phyloP scores from a whole-genome alignment of 2,888 invertebrate genomes.

The Eupeodes latifasciatus region DNA sequence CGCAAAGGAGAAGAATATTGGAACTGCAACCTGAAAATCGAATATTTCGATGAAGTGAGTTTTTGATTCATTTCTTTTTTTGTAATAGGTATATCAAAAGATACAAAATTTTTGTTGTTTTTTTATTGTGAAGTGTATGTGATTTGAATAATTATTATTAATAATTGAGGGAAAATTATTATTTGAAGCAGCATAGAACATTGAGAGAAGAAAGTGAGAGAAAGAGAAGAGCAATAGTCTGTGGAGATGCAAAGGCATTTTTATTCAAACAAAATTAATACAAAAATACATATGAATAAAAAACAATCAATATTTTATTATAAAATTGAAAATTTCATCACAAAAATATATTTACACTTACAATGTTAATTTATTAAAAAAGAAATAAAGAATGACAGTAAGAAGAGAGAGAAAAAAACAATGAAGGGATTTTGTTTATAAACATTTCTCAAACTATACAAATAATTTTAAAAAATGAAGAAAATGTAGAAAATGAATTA shows the following conservation, averaged over 20 bases:
- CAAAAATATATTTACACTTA: slow-evolving; percentile 16
- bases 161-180: slow-evolving; percentile 58
- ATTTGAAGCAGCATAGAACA: slow-evolving; percentile 70
- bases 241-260: slow-evolving; percentile 44
- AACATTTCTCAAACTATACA: slow-evolving; percentile 7
- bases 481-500: background rate
- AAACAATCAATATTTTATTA: slow-evolving; percentile 5
- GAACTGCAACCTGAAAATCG: slow-evolving; percentile 74
- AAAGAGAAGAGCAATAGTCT: slow-evolving; percentile 57
- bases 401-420: slow-evolving; percentile 28
- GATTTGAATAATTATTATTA: slow-evolving; percentile 51
- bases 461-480: background rate
- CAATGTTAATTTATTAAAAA: background rate
- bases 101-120: slow-evolving; percentile 41
- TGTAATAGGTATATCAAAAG: slow-evolving; percentile 24
- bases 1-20: slow-evolving; percentile 57
- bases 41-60: slow-evolving; percentile 75
- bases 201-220: slow-evolving; percentile 29
- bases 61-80: slow-evolving; percentile 45
- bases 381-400: slow-evolving; percentile 14
- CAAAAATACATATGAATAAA: background rate
- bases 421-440: slow-evolving; percentile 1
- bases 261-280: slow-evolving; percentile 11
- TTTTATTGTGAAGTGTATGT: slow-evolving; percentile 71
- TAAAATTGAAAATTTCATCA: slow-evolving; percentile 42